Evolutionary conservation across 2,113 vertebrate genomes (phyloP), one percentile per base, ranked within the genome.

Genomic region (Bombycilla garrulus): DNA sequence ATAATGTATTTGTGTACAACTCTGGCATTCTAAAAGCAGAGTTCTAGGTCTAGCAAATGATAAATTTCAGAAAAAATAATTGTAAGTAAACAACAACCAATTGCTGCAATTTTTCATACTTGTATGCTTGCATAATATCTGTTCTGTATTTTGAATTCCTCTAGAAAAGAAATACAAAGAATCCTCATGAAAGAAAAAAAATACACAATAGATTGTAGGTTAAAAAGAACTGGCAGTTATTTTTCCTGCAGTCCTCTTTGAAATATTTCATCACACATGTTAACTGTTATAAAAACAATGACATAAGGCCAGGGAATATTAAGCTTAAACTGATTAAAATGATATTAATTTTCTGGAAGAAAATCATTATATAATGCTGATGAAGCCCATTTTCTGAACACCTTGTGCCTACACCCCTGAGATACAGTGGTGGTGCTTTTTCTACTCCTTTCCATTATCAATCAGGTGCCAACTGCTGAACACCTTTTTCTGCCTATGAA

Each of bases 41-140:
- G 71, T 91, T 47, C 40, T 62, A 78, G 31, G 60, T 40, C 51
- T 86, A 91, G 60, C 35, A 91, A 90, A 83, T 56, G 42, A 60
- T 33, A 84, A 33, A 83, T 73, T 93, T 64, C 17, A 81, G 80
- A 38, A 89, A 92, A 82, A 67, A 44, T 17, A 67, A 38, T 26
- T 65, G 5, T 45, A 80, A 88, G 21, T 67, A 84, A 94, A 71
- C 38, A 86, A 26, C 10, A 58, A 74, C 3, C 28, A 88, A 70
- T 45, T 78, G 79, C 48, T 45, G 35, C 19, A 66, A 48, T 80
- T 88, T 88, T 91, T 92, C 72, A 66, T 38, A 56, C 44, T 62
- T 74, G 33, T 90, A 28, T 91, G 47, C 69, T 66, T 36, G 15
- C 51, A 47, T 67, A 83, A 5, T 58, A 31, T 40, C 6, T 78